Percentiles rank a stretch among this genome's conserved stretches.
phyloP scores from a whole-genome alignment of 2,888 invertebrate species.

The Epirrhoe tristata region DNA sequence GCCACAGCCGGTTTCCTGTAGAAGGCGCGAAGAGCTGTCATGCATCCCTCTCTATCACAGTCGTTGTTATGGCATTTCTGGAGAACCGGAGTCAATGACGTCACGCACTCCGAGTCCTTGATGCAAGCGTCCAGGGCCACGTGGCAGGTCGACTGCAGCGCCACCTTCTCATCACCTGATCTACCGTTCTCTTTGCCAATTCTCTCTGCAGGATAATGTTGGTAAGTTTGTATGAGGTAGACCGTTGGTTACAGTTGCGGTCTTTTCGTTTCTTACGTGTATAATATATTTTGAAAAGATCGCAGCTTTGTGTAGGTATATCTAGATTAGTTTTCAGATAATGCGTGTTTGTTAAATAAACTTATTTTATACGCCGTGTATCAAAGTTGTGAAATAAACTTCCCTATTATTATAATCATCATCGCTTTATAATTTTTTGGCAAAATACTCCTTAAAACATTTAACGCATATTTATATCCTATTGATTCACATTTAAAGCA shows the following conservation, averaged over 20 bases:
- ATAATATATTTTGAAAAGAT: slow-evolving; percentile 6
- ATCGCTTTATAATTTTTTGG: neutral
- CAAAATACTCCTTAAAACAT: slow-evolving; percentile 8
- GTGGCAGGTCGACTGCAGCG: slow-evolving; percentile 94
- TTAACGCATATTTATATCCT: slow-evolving; percentile 19
- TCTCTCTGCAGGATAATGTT: slow-evolving; percentile 77
- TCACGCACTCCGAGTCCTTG: slow-evolving; percentile 92
- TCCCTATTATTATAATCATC: neutral
- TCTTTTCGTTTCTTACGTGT: neutral
- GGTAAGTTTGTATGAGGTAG: slow-evolving; percentile 40
- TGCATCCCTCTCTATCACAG: slow-evolving; percentile 94
- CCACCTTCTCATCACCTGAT: slow-evolving; percentile 84
- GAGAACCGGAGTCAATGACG: slow-evolving; percentile 92
- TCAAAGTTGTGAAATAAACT: too few species aligned
- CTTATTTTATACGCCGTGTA: neutral
- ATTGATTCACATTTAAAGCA: slow-evolving; percentile 36
- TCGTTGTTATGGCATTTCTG: slow-evolving; percentile 90
- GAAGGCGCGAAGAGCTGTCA: slow-evolving; percentile 94
- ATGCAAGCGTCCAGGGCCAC: slow-evolving; percentile 93
- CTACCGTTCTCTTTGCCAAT: slow-evolving; percentile 84
- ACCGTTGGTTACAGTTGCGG: neutral
- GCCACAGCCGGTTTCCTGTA: slow-evolving; percentile 92
- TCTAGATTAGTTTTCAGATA: neutral
- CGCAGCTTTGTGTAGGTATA: neutral
- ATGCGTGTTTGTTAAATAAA: slow-evolving; percentile 13